Evolutionary conservation across 2,797 vertebrate species (phyloP).

Genomic region (Acanthis flammea): DNA sequence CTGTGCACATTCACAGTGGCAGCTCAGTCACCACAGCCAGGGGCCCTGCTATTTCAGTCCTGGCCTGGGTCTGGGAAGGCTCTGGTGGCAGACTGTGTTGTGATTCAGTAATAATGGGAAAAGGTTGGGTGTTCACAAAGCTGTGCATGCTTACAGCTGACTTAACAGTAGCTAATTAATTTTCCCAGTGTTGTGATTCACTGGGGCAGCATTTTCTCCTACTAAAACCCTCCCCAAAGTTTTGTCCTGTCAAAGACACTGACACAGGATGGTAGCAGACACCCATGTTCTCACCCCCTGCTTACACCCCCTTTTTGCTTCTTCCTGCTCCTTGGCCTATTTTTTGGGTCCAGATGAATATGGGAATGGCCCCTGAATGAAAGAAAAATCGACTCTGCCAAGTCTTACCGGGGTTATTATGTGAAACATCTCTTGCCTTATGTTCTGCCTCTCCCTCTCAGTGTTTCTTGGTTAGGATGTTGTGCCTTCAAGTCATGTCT

Average conservation of each 20-base stretch:
- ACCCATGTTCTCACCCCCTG: rapidly evolving
- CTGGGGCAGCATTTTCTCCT: neutral
- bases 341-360: neutral
- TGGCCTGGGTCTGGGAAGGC: neutral
- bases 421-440: neutral
- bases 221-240: neutral
- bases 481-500: neutral
- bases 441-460: neutral
- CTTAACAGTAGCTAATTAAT: neutral
- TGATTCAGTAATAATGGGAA: neutral
- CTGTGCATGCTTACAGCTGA: neutral
- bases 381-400: neutral
- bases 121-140: neutral
- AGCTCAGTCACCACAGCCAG: neutral
- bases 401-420: neutral
- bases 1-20: neutral
- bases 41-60: neutral
- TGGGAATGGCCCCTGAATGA: neutral
- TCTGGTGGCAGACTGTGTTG: neutral
- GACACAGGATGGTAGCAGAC: neutral
- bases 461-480: neutral
- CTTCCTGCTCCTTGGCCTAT: neutral
- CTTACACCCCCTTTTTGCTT: neutral
- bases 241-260: neutral
- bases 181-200: neutral